Evolutionary conservation across 2,888 invertebrate species (phyloP), one percentile per base, ranked within the genome.

Genomic region (Xanthorhoe designata): DNA sequence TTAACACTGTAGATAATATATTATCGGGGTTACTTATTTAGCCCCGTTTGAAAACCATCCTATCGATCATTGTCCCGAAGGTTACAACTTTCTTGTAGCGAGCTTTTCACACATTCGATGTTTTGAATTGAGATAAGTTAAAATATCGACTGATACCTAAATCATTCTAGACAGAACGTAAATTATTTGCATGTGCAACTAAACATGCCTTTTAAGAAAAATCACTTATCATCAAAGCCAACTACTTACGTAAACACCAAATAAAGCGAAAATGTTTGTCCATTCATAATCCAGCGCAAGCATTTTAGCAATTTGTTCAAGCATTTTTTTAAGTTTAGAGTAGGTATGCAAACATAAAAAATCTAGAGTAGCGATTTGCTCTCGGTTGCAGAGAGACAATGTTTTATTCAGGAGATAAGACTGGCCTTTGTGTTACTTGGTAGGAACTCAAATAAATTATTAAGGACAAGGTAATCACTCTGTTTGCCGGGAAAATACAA

Each of bases 381-480:
- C 79, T 76, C 80, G 78, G 80, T 71, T 82, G 79, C 79, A 83
- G 82, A 83, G 79, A 81, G 78, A 81, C 74, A 75, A 90, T 90
- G 88, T 90, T 87, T 90, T 89, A 91, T 91, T 89, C 89, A 91
- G 77, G 72, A 85, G 83, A 83, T 85, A 86, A 85, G 82, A 83
- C 87, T 86, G 86, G 86, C 86, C 88, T 90, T 86, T 87, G 89
- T 86, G 85, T 86, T 86, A 81, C 86, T 87, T 81, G 82, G 82
- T 85, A 87, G 85, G 80, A 86, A 84, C 83, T 81, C 81, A 84
- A 86, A 89, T 90, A 88, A 87, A 90, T 89, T 88, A 89, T 87
- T 89, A 85, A 89, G 79, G 78, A 83, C 82, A 83, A 85, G 82
- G 86, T 88, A 87, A 90, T 90, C 87, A 87, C 84, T 89, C 85